Evolutionary conservation across 2,113 vertebrate genomes (phyloP), one percentile per base, ranked within the genome.

Genomic region (Argyrosomus japonicus): DNA sequence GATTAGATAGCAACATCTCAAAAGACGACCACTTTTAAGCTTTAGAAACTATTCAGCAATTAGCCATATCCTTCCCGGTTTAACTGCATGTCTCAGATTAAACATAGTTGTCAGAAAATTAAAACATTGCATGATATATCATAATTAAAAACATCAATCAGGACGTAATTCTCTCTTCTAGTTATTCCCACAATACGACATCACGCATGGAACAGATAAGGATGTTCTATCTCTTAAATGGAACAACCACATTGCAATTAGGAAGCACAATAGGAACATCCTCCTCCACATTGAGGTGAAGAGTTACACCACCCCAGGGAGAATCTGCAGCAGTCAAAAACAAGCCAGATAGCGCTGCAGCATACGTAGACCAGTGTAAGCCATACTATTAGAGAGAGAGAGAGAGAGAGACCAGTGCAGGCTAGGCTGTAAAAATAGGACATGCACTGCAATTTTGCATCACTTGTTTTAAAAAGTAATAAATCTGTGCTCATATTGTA

Each of bases 231-330:
- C 87, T 89, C 86, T 88, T 93, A 92, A 95, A 95, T 95, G 92
- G 92, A 94, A 94, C 92, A 92, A 94, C 89, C 93, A 93, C 92
- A 93, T 93, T 91, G 93, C 91, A 94, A 95, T 95, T 95, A 95
- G 94, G 93, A 95, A 95, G 92, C 91, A 95, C 94, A 95, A 94
- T 95, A 93, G 93, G 88, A 95, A 94, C 93, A 94, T 94, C 93
- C 93, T 93, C 89, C 92, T 93, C 87, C 92, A 93, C 86, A 91
- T 85, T 84, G 90, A 90, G 91, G 91, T 94, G 91, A 93, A 91
- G 91, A 94, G 92, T 94, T 93, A 93, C 88, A 88, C 58, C 86
- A 84, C 94, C 90, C 93, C 23, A 40, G 94, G 93, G 94, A 95
- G 86, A 90, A 84, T 87, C 80, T 89, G 83, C 89, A 73, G 83